phyloP scores from a whole-genome alignment of 1,140 invertebrate species.

The Zaprionus tsacasi region DNA sequence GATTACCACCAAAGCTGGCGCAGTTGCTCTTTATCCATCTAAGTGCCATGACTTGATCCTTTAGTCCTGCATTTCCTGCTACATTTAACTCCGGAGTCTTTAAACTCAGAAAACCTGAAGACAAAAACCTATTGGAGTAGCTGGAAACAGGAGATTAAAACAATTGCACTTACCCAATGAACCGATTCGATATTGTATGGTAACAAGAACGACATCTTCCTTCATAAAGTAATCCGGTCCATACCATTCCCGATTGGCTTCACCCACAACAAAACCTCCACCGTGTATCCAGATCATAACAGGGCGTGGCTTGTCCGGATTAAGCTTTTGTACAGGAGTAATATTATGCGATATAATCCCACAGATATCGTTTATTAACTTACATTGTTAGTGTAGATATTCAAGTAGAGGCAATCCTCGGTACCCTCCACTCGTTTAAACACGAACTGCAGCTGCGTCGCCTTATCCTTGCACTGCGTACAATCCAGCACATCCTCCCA shows the following conservation, averaged over 20 bases:
- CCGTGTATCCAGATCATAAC: constrained; percentile 87
- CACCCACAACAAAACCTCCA: constrained; percentile 87
- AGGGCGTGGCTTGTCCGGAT: constrained; percentile 66
- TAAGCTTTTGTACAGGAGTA: constrained; percentile 42
- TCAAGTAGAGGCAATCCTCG: constrained; percentile 90
- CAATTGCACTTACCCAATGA: constrained; percentile 73
- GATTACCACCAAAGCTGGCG: constrained; percentile 85
- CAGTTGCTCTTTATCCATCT: constrained; percentile 89
- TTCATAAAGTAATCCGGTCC: constrained; percentile 87
- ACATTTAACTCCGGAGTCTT: constrained; percentile 74
- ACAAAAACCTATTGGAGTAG: neutral
- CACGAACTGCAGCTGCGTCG: constrained; percentile 78
- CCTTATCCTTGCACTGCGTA: constrained; percentile 80
- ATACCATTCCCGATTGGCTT: constrained; percentile 72
- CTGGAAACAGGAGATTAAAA: no score
- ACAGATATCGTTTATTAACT: constrained; percentile 67
- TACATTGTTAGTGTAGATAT: constrained; percentile 88
- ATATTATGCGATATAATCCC: neutral
- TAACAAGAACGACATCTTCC: constrained; percentile 84
- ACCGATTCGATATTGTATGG: constrained; percentile 85
- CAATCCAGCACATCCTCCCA: constrained; percentile 72
- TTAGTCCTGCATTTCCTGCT: constrained; percentile 87
- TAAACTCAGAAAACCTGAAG: constrained; percentile 72
- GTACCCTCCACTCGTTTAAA: constrained; percentile 80
- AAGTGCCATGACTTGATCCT: constrained; percentile 88